Percentiles rank a stretch among this genome's conserved stretches.
Evolutionary conservation across 2,797 vertebrate species (phyloP).

Genomic region (Catharus ustulatus): DNA sequence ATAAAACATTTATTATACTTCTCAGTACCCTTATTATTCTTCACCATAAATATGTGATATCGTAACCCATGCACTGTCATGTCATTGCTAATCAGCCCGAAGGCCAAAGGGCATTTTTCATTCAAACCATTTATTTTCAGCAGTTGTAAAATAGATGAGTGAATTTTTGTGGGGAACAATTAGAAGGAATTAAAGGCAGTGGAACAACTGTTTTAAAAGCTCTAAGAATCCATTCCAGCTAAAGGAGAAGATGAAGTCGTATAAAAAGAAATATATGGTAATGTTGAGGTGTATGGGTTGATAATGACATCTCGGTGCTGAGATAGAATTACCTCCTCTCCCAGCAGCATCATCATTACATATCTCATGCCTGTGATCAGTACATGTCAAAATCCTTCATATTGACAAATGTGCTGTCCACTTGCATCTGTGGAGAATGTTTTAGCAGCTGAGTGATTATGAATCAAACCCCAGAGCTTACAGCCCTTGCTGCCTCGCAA

Average conservation of each 20-base stretch:
- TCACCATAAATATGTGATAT: slow-evolving; percentile 76
- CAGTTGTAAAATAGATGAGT: slow-evolving; percentile 30
- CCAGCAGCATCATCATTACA: slow-evolving; percentile 93
- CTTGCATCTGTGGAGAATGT: slow-evolving; percentile 97
- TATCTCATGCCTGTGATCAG: slow-evolving; percentile 98
- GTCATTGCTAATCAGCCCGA: slow-evolving; percentile 84
- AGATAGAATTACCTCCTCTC: slow-evolving; percentile 82
- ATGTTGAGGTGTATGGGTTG: slow-evolving; percentile 71
- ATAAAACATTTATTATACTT: slow-evolving; percentile 75
- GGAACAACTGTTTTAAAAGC: slow-evolving; percentile 75
- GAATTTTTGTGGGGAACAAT: slow-evolving; percentile 66
- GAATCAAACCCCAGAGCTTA: slow-evolving; percentile 94
- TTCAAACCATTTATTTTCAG: slow-evolving; percentile 65
- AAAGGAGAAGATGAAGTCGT: slow-evolving; percentile 70
- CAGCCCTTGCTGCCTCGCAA: slow-evolving; percentile 75
- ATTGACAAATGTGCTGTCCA: slow-evolving; percentile 99
- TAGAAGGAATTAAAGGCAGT: slow-evolving; percentile 67
- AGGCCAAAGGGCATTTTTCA: slow-evolving; percentile 78
- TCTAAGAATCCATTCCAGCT: slow-evolving; percentile 82
- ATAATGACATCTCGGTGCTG: slow-evolving; percentile 78
- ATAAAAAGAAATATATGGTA: slow-evolving; percentile 66
- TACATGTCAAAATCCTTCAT: slow-evolving; percentile 98
- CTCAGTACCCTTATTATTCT: slow-evolving; percentile 61
- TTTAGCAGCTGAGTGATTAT: slow-evolving; percentile 99
- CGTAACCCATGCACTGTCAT: slow-evolving; percentile 83